Percentiles rank a stretch among this genome's conserved stretches.
Evolutionary conservation across 1,140 invertebrate genomes (phyloP).

Genomic region (Sminthurinus signatus): DNA sequence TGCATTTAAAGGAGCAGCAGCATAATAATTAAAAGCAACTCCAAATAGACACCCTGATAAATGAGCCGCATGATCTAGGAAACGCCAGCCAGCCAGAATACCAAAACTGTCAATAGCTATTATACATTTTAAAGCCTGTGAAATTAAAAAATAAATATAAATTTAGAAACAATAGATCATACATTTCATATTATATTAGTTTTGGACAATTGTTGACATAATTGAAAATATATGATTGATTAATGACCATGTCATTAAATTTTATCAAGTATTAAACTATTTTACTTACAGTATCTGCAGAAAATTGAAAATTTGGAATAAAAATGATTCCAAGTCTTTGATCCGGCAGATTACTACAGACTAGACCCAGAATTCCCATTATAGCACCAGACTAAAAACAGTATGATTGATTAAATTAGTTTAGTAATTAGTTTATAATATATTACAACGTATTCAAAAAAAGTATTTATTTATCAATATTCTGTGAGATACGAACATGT

Average conservation of each 20-base stretch:
- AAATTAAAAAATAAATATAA: conserved; percentile 39
- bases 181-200: too few species aligned
- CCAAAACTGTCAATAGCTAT: conserved; percentile 75
- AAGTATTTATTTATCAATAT: too few species aligned
- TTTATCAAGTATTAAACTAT: not conserved
- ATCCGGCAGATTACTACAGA: conserved; percentile 80
- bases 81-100: conserved; percentile 75
- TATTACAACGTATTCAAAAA: too few species aligned
- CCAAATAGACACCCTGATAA: conserved; percentile 86
- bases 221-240: too few species aligned
- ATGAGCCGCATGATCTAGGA: conserved; percentile 89
- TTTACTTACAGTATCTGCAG: conserved; percentile 65
- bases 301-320: conserved; percentile 78
- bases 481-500: too few species aligned
- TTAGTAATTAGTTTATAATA: too few species aligned
- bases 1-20: conserved; percentile 14
- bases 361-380: conserved; percentile 77
- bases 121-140: conserved; percentile 76
- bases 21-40: conserved; percentile 48
- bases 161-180: too few species aligned
- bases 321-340: conserved; percentile 81
- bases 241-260: too few species aligned
- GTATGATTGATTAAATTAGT: not conserved
- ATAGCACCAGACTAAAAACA: conserved; percentile 80
- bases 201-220: too few species aligned